Percentiles rank a stretch among this genome's conserved stretches.
Evolutionary conservation across 2,888 invertebrate genomes (phyloP).

Genomic region (Drosophila algonquin): DNA sequence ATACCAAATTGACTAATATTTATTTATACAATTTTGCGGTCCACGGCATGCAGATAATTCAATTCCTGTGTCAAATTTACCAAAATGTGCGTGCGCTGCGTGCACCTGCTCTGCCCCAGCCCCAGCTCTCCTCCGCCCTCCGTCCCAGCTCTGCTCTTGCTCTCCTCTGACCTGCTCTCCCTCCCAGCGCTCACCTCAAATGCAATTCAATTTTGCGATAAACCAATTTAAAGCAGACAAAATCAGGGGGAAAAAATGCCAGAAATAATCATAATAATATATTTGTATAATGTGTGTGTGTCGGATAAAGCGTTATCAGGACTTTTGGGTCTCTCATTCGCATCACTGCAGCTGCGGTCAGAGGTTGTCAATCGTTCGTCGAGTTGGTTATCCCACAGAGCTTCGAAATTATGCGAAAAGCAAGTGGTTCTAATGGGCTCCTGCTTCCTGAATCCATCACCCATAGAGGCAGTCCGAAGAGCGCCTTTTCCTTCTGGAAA

Average conservation of each 20-base stretch:
- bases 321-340: not conserved
- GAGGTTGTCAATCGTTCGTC: slow-evolving; percentile 31
- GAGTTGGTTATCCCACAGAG: not conserved
- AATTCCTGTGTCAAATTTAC: slow-evolving; percentile 58
- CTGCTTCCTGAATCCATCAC: not conserved
- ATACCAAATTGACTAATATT: slow-evolving; percentile 65
- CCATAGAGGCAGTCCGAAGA: not conserved
- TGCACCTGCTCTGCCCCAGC: not conserved
- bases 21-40: slow-evolving; percentile 71
- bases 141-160: not conserved
- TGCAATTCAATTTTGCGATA: slow-evolving; percentile 42
- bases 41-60: slow-evolving; percentile 61
- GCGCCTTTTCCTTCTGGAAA: slow-evolving; percentile 64
- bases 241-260: slow-evolving; percentile 20
- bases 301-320: slow-evolving; percentile 8
- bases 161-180: no score
- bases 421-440: slow-evolving; percentile 47
- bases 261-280: not conserved
- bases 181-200: slow-evolving; percentile 12
- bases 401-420: slow-evolving; percentile 18
- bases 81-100: slow-evolving; percentile 38
- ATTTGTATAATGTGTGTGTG: not conserved
- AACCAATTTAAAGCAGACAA: slow-evolving; percentile 37
- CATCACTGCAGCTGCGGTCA: slow-evolving; percentile 6
- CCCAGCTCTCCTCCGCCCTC: no score